A percentile compares a stretch with the other conserved stretches of the same genome.
phyloP scores from a whole-genome alignment of 1,140 invertebrate genomes.

The Parapsyche elsis region DNA sequence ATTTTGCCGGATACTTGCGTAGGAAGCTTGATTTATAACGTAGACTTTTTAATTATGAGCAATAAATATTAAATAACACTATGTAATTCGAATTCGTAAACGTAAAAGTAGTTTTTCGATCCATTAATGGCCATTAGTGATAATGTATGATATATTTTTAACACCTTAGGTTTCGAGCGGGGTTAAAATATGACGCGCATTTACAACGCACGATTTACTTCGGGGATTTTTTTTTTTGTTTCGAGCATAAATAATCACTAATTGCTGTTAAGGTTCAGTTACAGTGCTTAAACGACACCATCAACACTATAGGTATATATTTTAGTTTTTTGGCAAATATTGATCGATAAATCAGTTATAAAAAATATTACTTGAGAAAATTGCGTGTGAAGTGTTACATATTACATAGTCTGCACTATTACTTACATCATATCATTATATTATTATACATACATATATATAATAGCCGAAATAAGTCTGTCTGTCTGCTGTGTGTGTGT shows the following conservation, averaged over 20 bases:
- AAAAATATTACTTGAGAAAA: too few species aligned
- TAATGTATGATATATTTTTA: too few species aligned
- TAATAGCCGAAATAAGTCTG: too few species aligned
- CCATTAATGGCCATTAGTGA: background rate
- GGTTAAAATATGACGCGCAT: background rate
- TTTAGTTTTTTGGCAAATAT: too few species aligned
- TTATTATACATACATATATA: background rate
- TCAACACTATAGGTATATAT: too few species aligned
- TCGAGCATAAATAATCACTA: background rate
- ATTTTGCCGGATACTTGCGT: background rate
- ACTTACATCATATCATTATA: background rate
- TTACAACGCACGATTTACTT: background rate
- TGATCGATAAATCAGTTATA: background rate
- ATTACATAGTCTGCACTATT: too few species aligned
- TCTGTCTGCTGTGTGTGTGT: too few species aligned
- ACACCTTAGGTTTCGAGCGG: background rate
- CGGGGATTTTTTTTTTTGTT: background rate
- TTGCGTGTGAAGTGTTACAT: background rate
- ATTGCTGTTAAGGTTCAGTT: too few species aligned
- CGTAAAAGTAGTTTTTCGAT: background rate
- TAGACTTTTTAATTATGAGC: background rate
- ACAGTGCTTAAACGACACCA: too few species aligned
- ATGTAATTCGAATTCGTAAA: constrained; percentile 2
- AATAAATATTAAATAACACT: background rate
- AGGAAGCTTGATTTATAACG: background rate